These are phyloP conservation scores for Hesperia comma DNA, from an alignment of 2,888 invertebrate species.

Conservation along the genomic window DNA sequence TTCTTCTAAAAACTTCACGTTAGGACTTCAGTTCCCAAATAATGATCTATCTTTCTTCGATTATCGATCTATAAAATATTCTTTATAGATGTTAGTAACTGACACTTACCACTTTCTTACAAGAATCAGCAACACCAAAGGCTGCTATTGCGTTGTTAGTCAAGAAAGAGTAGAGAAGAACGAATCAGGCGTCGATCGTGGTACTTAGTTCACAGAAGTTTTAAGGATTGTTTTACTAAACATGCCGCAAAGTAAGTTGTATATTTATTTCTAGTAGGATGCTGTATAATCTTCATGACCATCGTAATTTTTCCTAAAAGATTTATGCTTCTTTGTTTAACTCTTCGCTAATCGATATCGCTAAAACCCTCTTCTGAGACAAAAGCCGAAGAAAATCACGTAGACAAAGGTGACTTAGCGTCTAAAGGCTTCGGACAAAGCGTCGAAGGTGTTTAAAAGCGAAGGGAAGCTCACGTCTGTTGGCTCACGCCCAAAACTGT, in stretches of 20 bases:
- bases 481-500: constrained; percentile 20
- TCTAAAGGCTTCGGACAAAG: constrained; percentile 20
- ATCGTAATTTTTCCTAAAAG: background rate
- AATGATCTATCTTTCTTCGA: too few relatives aligned
- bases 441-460: constrained; percentile 22
- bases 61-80: too few relatives aligned
- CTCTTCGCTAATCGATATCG: constrained; percentile 5
- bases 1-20: too few relatives aligned
- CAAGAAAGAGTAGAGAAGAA: too few relatives aligned
- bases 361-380: constrained; percentile 10
- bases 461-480: constrained; percentile 15
- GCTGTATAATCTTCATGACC: background rate
- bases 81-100: too few relatives aligned
- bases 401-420: constrained; percentile 17
- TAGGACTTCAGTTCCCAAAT: too few relatives aligned
- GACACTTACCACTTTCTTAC: too few relatives aligned
- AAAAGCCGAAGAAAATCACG: constrained; percentile 27
- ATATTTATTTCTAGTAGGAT: background rate
- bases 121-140: too few relatives aligned
- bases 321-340: constrained; percentile 9
- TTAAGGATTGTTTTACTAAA: too few relatives aligned
- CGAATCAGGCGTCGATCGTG: too few relatives aligned
- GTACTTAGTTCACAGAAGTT: too few relatives aligned
- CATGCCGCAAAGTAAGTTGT: background rate
- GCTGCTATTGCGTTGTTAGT: too few relatives aligned